Base-by-base conservation (phyloP, 37 sponge, comb jelly and placozoan genomes). In the Corticium candelabrum region DNA sequence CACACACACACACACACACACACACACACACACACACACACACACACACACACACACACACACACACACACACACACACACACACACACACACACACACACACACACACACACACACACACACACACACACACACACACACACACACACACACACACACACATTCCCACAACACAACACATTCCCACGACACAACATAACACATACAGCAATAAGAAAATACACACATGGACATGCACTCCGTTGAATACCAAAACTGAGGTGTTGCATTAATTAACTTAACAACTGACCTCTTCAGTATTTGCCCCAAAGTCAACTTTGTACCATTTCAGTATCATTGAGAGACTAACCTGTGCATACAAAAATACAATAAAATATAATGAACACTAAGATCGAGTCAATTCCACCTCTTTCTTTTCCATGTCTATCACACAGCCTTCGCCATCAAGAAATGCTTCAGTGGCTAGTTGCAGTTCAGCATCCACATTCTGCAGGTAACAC, bases 311-410 rank as follows among this genome's bases (percentile, higher is more conserved):
- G 86, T 97, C 99, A 1, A 76, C 87, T 35, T 67, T 84, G 82
- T 97, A 97, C 99, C 99, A 97, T 78, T 94, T 91, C 43, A 97
- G 76, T 15, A 97, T 97, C 56, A 41, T 80, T 11, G 80, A 83
- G 34, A 95, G 38, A 67, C 40, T 71, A n/a, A 95, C 82, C 89
- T 91, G 33, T 70, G 5, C 7, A 40, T 68, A 29, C 1, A 31
- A 37, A 1, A 80, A 50, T 21, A 41, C 50, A 34, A 36, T 41
- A 31, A 32, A 21, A 3, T 68, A 41, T 80, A 43, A 80, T 34
- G 40, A 7, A 5, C 5, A 67, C 5, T 29, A 35, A 76, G 36
- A 35, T 68, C 68, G 7, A 40, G n/a, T n/a, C n/a, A 30, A 0
- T 35, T 56, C 37, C 37, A 95, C 93, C 84, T 92, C 90, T 83